Percentiles rank a stretch among this genome's conserved stretches.
Evolutionary conservation across 2,113 vertebrate genomes (phyloP).

Genomic region (Nibea coibor): DNA sequence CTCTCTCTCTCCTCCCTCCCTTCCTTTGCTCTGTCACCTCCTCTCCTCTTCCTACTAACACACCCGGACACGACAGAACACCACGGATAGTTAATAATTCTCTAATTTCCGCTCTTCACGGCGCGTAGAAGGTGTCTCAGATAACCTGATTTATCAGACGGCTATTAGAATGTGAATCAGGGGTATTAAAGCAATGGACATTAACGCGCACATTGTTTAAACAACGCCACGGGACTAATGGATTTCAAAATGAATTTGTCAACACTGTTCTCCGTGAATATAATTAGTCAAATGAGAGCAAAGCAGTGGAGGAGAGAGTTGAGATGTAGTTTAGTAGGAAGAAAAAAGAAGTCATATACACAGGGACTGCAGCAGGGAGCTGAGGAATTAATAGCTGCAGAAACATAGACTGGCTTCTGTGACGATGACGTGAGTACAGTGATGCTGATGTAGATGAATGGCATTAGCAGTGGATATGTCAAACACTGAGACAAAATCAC

Average conservation of each 20-base stretch:
- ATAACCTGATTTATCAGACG: slow-evolving; percentile 87
- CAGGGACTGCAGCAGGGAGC: slow-evolving; percentile 19
- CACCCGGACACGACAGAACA: slow-evolving; percentile 72
- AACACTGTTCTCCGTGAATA: slow-evolving; percentile 80
- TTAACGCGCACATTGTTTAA: slow-evolving; percentile 84
- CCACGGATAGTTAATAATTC: slow-evolving; percentile 83
- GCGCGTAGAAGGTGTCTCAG: slow-evolving; percentile 79
- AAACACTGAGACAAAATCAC: slow-evolving; percentile 73
- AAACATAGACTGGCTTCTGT: not conserved
- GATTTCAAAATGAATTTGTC: slow-evolving; percentile 87
- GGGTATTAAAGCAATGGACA: slow-evolving; percentile 82
- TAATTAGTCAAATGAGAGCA: slow-evolving; percentile 82
- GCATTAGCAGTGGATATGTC: slow-evolving; percentile 35
- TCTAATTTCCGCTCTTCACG: slow-evolving; percentile 84
- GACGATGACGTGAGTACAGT: slow-evolving; percentile 5
- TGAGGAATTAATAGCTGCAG: slow-evolving; percentile 12
- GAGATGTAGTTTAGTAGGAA: slow-evolving; percentile 42
- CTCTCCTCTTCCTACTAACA: slow-evolving; percentile 63
- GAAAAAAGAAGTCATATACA: slow-evolving; percentile 19
- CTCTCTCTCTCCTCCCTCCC: slow-evolving; percentile 52
- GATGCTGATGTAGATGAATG: slow-evolving; percentile 34
- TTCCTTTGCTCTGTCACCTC: slow-evolving; percentile 77
- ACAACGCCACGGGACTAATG: slow-evolving; percentile 83
- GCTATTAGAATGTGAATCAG: slow-evolving; percentile 84
- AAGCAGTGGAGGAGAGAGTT: slow-evolving; percentile 61